Percentiles rank a stretch among this genome's conserved stretches.
These are phyloP conservation scores for Acyrthosiphon pisum DNA, from an alignment of 1,140 invertebrate species.

Conservation along the genomic window DNA sequence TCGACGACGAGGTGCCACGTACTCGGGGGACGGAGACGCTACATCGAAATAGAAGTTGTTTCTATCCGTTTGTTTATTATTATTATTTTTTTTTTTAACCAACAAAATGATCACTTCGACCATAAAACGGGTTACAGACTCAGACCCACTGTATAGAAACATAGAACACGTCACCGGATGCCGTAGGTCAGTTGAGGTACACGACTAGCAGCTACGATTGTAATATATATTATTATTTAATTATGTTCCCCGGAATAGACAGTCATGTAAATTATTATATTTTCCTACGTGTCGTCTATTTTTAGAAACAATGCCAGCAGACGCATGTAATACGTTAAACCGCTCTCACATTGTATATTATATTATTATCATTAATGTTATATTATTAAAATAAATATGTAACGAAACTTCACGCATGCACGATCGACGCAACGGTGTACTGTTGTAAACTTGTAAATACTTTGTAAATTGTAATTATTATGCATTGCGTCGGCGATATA, in stretches of 20 bases:
- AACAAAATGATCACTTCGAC: background rate
- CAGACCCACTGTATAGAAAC: background rate
- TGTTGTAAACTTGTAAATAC: too few species aligned
- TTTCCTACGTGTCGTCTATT: background rate
- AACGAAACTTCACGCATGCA: conserved; percentile 4
- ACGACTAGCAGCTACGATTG: conserved; percentile 18
- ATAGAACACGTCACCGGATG: conserved; percentile 57
- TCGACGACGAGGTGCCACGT: background rate
- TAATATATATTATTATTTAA: conserved; percentile 10
- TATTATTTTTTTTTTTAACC: background rate
- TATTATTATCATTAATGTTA: too few species aligned
- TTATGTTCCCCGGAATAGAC: background rate
- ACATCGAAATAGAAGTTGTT: background rate
- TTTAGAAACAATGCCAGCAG: background rate
- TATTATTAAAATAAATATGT: background rate
- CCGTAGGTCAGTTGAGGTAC: conserved; percentile 61
- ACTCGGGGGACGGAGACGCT: background rate
- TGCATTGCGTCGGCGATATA: background rate
- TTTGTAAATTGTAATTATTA: background rate
- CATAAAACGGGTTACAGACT: conserved; percentile 9
- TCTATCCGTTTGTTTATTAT: background rate
- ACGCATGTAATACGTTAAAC: background rate
- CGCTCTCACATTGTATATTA: background rate
- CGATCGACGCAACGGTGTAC: background rate
- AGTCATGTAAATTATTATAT: background rate